Conservation (phyloP, 2,888 invertebrate species). For the Nematopogon swammerdamellus region DNA sequence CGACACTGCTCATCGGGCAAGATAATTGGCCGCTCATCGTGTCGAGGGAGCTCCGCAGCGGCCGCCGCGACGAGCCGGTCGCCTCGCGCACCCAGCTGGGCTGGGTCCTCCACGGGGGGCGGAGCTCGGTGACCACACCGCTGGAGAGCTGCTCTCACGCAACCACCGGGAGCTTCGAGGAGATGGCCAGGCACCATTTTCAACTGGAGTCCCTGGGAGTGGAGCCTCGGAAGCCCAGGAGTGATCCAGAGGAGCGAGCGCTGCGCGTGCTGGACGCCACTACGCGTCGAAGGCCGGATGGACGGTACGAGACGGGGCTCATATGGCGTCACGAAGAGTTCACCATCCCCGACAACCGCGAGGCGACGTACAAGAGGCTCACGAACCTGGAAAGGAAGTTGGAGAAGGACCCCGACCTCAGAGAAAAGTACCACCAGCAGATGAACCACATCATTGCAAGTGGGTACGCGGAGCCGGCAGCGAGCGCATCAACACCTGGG, state of each 20-base stretch:
- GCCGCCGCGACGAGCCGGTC: neutral
- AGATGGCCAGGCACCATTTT: neutral
- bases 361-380: slow-evolving; percentile 4
- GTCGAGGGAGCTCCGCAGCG: neutral
- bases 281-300: neutral
- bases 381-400: slow-evolving; percentile 6
- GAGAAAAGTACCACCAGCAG: slow-evolving; percentile 5
- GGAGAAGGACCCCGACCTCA: slow-evolving; percentile 2
- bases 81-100: neutral
- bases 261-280: neutral
- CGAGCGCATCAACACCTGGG: neutral
- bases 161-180: neutral
- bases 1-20: neutral
- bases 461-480: slow-evolving; percentile 9
- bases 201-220: neutral
- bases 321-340: slow-evolving; percentile 8
- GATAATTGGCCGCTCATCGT: neutral
- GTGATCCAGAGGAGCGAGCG: neutral
- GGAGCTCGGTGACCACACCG: neutral
- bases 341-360: slow-evolving; percentile 3
- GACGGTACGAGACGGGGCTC: slow-evolving; percentile 8
- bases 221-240: neutral
- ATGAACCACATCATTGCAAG: slow-evolving; percentile 5
- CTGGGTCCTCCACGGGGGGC: neutral
- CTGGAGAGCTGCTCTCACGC: neutral